phyloP scores from a whole-genome alignment of 2,888 invertebrate genomes.

The Acanthosepion esculentum region DNA sequence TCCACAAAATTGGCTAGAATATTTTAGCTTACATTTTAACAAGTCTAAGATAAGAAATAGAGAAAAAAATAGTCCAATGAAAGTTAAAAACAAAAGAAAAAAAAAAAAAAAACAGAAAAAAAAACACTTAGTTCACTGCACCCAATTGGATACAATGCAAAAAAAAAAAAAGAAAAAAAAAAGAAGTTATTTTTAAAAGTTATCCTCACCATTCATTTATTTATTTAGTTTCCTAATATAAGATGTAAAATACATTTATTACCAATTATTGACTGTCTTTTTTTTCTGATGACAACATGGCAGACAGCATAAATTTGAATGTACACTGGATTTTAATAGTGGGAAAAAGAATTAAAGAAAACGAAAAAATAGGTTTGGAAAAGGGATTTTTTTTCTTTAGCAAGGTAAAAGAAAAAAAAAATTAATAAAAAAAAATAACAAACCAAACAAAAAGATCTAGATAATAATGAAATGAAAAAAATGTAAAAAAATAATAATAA shows the following conservation, averaged over 20 bases:
- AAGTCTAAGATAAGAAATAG: too few species aligned
- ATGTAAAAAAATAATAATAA: background rate
- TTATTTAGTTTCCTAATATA: background rate
- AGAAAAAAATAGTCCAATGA: too few species aligned
- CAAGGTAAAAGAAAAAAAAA: background rate
- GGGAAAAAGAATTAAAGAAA: background rate
- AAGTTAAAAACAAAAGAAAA: too few species aligned
- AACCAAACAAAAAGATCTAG: background rate
- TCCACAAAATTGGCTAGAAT: too few species aligned
- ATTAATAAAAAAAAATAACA: background rate
- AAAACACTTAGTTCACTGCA: too few species aligned
- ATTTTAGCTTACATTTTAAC: too few species aligned
- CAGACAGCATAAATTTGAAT: slow-evolving; percentile 21
- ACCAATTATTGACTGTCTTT: background rate
- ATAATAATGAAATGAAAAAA: background rate
- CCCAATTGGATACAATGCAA: background rate
- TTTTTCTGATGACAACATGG: slow-evolving; percentile 16
- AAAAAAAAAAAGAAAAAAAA: too few species aligned
- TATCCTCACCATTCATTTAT: background rate
- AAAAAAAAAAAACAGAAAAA: too few species aligned
- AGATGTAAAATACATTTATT: background rate
- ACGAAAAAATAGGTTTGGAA: background rate
- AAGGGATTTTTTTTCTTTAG: background rate
- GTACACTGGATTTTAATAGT: background rate
- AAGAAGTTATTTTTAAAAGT: background rate